phyloP scores from a whole-genome alignment of 2,113 vertebrate genomes.

The Athene cunicularia region DNA sequence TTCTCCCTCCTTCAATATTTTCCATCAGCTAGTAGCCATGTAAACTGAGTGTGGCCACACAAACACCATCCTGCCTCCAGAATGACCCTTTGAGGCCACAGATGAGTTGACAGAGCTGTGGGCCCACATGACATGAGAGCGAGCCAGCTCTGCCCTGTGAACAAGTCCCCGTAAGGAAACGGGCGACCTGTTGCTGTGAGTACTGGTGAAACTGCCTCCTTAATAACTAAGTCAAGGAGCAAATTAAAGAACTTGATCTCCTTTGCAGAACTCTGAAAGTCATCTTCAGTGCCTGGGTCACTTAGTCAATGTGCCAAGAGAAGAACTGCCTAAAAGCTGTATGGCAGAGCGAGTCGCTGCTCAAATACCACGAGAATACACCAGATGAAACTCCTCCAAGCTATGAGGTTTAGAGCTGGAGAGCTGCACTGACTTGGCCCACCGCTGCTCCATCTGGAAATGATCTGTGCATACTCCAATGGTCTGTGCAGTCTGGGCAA shows the following conservation, averaged over 20 bases:
- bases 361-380: neutral
- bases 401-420: neutral
- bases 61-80: neutral
- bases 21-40: neutral
- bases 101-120: neutral
- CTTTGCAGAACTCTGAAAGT: neutral
- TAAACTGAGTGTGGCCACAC: neutral
- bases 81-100: neutral
- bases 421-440: conserved; percentile 1
- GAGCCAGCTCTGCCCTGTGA: neutral
- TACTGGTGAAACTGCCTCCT: neutral
- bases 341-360: neutral
- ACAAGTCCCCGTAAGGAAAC: neutral
- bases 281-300: neutral
- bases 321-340: neutral
- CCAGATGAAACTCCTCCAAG: neutral
- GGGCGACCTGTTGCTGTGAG: neutral
- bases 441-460: conserved; percentile 55
- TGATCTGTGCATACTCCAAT: conserved; percentile 11
- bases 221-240: neutral
- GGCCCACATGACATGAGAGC: accelerated
- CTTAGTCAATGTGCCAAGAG: neutral
- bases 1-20: neutral
- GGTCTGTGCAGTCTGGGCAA: conserved; percentile 22
- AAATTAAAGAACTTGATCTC: neutral